These are phyloP conservation scores for Syrphus vitripennis DNA, from an alignment of 2,888 invertebrate genomes.

Conservation along the genomic window DNA sequence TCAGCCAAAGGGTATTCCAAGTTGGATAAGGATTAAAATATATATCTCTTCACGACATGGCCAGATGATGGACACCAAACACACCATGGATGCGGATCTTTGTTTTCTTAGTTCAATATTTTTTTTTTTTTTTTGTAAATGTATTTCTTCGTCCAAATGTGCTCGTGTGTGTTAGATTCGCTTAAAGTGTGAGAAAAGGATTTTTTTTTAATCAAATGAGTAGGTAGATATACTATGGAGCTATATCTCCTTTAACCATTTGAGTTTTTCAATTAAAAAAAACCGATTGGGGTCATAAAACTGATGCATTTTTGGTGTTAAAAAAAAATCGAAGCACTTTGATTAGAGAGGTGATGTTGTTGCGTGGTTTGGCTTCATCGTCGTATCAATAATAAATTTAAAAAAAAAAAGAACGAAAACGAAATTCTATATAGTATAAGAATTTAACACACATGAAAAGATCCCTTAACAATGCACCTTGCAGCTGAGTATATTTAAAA, in stretches of 20 bases:
- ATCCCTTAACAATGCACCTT: slow-evolving; percentile 51
- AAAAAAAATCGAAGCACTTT: slow-evolving; percentile 57
- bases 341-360: slow-evolving; percentile 54
- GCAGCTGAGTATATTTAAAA: background rate
- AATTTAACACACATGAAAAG: background rate
- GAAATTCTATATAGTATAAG: background rate
- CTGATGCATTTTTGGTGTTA: slow-evolving; percentile 72
- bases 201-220: slow-evolving; percentile 34
- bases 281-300: slow-evolving; percentile 70
- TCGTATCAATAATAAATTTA: slow-evolving; percentile 68
- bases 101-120: background rate
- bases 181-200: slow-evolving; percentile 65
- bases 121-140: background rate
- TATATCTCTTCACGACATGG: slow-evolving; percentile 23
- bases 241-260: background rate
- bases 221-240: slow-evolving; percentile 44
- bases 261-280: background rate
- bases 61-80: slow-evolving; percentile 55
- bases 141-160: background rate
- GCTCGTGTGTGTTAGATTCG: slow-evolving; percentile 35
- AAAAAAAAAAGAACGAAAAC: slow-evolving; percentile 19
- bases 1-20: slow-evolving; percentile 49
- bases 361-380: slow-evolving; percentile 35
- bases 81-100: slow-evolving; percentile 15
- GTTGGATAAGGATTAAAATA: slow-evolving; percentile 67